Evolutionary conservation across 2,113 vertebrate species (phyloP).

Genomic region (Corydoras maculifer): DNA sequence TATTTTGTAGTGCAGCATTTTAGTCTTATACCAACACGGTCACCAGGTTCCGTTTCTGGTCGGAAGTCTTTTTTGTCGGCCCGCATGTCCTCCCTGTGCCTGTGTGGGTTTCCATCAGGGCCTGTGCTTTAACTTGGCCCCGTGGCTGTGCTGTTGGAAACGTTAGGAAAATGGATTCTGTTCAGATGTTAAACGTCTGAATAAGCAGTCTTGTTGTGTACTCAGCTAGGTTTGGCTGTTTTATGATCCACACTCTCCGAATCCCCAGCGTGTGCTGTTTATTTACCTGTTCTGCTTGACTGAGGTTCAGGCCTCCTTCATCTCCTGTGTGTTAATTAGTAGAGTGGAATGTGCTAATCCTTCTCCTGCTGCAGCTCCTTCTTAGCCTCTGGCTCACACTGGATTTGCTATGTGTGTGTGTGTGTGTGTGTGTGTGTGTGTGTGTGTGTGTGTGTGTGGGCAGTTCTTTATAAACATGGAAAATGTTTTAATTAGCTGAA

Average conservation of each 20-base stretch:
- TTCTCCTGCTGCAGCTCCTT: background rate
- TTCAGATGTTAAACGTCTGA: too few species aligned
- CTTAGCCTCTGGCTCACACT: background rate
- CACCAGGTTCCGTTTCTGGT: too few species aligned
- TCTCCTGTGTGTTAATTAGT: conserved; percentile 19
- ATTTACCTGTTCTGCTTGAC: background rate
- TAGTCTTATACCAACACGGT: too few species aligned
- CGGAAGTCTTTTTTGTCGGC: too few species aligned
- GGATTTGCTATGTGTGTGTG: conserved; percentile 13
- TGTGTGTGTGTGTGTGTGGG: background rate
- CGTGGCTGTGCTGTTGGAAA: too few species aligned
- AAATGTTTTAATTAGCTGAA: conserved; percentile 3
- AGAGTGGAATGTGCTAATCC: conserved; percentile 27
- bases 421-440: conserved; percentile 24
- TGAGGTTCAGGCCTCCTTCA: background rate
- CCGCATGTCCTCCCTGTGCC: too few species aligned
- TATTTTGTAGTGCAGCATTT: too few species aligned
- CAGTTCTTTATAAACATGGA: background rate
- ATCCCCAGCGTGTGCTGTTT: background rate
- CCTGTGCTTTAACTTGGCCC: too few species aligned
- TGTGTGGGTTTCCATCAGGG: too few species aligned
- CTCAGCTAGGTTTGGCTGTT: background rate
- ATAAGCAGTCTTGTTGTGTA: too few species aligned
- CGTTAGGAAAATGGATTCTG: too few species aligned
- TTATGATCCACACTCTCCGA: background rate